A percentile compares a stretch with the other conserved stretches of the same genome.
phyloP scores from a whole-genome alignment of 2,888 invertebrate species.

The Scaptomyza flava region DNA sequence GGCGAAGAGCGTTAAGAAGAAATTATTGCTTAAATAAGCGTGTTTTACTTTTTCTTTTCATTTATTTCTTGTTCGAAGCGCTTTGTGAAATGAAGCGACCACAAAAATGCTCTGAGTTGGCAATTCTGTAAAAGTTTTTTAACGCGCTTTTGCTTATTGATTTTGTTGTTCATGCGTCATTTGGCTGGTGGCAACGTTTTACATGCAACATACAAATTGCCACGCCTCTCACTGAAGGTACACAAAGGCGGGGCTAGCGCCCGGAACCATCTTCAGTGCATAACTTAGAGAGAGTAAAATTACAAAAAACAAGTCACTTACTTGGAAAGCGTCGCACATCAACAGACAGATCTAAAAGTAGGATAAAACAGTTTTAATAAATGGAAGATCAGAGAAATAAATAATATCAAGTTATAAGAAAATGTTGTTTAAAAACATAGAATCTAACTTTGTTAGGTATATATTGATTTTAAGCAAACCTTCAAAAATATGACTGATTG shows the following conservation, averaged over 20 bases:
- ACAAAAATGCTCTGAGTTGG: constrained; percentile 68
- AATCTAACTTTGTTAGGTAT: too few relatives aligned
- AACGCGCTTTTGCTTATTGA: constrained; percentile 53
- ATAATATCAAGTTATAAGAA: too few relatives aligned
- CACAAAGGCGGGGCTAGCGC: background rate
- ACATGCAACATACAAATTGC: constrained; percentile 50
- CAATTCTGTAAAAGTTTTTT: constrained; percentile 54
- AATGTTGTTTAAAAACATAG: too few relatives aligned
- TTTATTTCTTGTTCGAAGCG: constrained; percentile 13
- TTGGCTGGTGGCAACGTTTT: constrained; percentile 52
- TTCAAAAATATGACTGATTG: too few relatives aligned
- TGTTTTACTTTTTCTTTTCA: constrained; percentile 46
- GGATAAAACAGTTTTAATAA: too few relatives aligned
- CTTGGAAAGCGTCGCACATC: background rate
- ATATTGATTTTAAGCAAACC: too few relatives aligned
- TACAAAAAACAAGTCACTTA: constrained; percentile 49
- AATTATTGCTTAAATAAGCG: constrained; percentile 78
- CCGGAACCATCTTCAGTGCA: constrained; percentile 24
- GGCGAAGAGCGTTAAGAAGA: constrained; percentile 65
- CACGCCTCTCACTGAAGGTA: constrained; percentile 29
- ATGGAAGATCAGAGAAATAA: too few relatives aligned
- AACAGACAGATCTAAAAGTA: too few relatives aligned
- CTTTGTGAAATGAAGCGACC: constrained; percentile 69
- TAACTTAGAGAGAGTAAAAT: constrained; percentile 58
- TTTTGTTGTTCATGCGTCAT: constrained; percentile 72